Percentiles rank a stretch among this genome's conserved stretches.
Conservation (phyloP, 2,888 invertebrate genomes). For the Dromius quadrimaculatus region DNA sequence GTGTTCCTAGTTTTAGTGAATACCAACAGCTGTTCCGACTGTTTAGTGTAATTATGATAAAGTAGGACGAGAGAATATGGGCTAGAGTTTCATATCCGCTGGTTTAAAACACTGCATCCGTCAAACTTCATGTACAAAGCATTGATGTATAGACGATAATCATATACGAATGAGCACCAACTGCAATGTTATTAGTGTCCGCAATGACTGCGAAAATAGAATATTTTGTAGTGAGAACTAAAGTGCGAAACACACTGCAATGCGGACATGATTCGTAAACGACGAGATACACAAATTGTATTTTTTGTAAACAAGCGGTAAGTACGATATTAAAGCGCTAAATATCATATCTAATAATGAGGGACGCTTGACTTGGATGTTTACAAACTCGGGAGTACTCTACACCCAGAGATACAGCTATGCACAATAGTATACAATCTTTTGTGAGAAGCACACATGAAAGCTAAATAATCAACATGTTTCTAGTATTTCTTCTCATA, state of each 20-base stretch:
- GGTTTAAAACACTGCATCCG: slow-evolving; percentile 31
- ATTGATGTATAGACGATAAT: slow-evolving; percentile 32
- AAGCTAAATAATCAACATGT: too few relatives aligned
- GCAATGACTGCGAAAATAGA: slow-evolving; percentile 21
- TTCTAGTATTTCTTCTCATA: too few relatives aligned
- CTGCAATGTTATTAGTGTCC: slow-evolving; percentile 2
- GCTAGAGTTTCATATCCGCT: slow-evolving; percentile 40
- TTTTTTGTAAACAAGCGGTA: slow-evolving; percentile 42
- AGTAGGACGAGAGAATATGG: slow-evolving; percentile 30
- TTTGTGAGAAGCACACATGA: too few relatives aligned
- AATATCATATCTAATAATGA: not conserved
- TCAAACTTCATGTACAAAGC: slow-evolving; percentile 37
- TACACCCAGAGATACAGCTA: too few relatives aligned
- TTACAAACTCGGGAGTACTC: too few relatives aligned
- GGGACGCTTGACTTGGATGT: not conserved
- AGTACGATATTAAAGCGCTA: not conserved
- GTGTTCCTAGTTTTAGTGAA: slow-evolving; percentile 28
- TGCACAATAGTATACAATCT: too few relatives aligned
- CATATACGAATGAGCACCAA: slow-evolving; percentile 1
- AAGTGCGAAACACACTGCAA: slow-evolving; percentile 25
- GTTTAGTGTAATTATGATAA: slow-evolving; percentile 29
- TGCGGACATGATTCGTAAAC: slow-evolving; percentile 40
- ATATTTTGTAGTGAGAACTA: slow-evolving; percentile 13
- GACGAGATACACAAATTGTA: slow-evolving; percentile 34
- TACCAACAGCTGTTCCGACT: slow-evolving; percentile 21